Conservation (phyloP, 2,113 vertebrate genomes). For the Muntiacus reevesi region DNA sequence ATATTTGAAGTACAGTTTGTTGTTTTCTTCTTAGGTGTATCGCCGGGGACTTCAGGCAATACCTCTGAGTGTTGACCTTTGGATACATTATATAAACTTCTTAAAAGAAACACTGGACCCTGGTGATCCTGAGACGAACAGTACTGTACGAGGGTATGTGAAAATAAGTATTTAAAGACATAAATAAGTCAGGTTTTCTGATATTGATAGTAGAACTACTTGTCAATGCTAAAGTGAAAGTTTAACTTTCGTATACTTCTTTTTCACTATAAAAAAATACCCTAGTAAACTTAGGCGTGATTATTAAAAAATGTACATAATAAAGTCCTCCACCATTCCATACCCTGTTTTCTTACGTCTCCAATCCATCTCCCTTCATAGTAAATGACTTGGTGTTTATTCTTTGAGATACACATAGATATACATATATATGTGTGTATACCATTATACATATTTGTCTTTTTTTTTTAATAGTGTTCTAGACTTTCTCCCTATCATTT, state of each 20-base stretch:
- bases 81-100: conserved; percentile 98
- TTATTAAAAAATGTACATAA: neutral
- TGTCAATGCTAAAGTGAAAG: neutral
- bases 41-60: conserved; percentile 97
- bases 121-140: conserved; percentile 88
- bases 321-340: neutral
- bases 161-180: neutral
- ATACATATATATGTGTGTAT: neutral
- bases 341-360: neutral
- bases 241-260: neutral
- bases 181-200: neutral
- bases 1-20: conserved; percentile 80
- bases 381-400: neutral
- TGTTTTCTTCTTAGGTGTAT: conserved; percentile 91
- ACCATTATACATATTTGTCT: neutral
- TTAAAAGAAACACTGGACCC: conserved; percentile 95
- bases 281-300: neutral
- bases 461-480: neutral
- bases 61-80: conserved; percentile 98
- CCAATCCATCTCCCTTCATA: neutral
- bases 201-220: conserved; percentile 3
- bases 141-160: conserved; percentile 93
- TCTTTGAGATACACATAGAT: neutral
- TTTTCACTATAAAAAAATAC: neutral
- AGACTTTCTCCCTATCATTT: neutral